Conservation (phyloP, 2,888 invertebrate genomes). For the Ennomos erosarius region DNA sequence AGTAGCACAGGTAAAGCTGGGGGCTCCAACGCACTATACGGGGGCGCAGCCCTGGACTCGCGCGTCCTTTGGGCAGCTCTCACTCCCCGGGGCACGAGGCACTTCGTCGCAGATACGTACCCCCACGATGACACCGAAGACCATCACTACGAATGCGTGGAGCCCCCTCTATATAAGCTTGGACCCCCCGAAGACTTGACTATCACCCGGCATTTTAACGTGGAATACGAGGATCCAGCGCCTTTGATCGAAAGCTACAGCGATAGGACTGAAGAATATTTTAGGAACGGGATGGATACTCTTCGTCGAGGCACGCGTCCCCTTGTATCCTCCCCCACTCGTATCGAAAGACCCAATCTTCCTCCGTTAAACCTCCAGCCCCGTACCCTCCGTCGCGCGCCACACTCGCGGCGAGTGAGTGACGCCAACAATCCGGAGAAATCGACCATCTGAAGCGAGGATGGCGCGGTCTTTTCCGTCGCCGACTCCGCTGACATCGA, state of each 20-base stretch:
- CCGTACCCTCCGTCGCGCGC: slow-evolving; percentile 79
- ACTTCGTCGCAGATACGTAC: slow-evolving; percentile 89
- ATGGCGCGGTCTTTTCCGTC: slow-evolving; percentile 83
- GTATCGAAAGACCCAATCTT: slow-evolving; percentile 92
- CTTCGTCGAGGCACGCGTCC: slow-evolving; percentile 85
- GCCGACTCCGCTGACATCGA: slow-evolving; percentile 78
- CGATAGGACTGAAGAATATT: slow-evolving; percentile 76
- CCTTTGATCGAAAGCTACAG: slow-evolving; percentile 91
- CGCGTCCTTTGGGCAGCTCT: slow-evolving; percentile 93
- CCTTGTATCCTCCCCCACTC: slow-evolving; percentile 91
- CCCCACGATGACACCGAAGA: slow-evolving; percentile 87
- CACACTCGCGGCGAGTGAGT: slow-evolving; percentile 79
- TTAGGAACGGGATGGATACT: slow-evolving; percentile 76
- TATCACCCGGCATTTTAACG: slow-evolving; percentile 92
- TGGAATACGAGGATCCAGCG: slow-evolving; percentile 92
- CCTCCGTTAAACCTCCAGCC: slow-evolving; percentile 90
- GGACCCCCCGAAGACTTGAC: slow-evolving; percentile 78
- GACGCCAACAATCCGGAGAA: slow-evolving; percentile 79
- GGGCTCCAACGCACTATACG: slow-evolving; percentile 76
- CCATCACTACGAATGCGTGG: slow-evolving; percentile 90
- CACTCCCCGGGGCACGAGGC: slow-evolving; percentile 92
- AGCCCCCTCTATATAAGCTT: slow-evolving; percentile 82
- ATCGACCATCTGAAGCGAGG: slow-evolving; percentile 82
- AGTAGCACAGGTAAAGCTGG: slow-evolving; percentile 82
- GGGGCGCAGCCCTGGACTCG: slow-evolving; percentile 86